Evolutionary conservation across 1,140 invertebrate genomes (phyloP).

Genomic region (Andricus grossulariae): DNA sequence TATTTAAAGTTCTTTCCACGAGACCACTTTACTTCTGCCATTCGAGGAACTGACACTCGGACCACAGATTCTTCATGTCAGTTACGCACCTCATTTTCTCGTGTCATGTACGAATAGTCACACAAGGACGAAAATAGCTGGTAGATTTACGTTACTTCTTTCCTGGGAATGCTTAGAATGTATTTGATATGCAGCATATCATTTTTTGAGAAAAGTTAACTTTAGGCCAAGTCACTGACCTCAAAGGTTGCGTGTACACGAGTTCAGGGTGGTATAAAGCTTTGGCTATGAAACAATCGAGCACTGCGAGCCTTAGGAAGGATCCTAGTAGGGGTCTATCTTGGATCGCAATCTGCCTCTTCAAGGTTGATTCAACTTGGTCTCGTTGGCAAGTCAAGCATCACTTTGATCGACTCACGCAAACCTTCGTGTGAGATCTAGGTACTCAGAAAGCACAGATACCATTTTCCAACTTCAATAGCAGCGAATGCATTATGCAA

Average conservation of each 20-base stretch:
- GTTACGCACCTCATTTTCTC: no score
- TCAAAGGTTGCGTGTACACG: neutral
- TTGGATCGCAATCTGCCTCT: constrained; percentile 14
- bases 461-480: constrained; percentile 24
- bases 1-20: no score
- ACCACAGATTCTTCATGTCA: no score
- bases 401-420: constrained; percentile 30
- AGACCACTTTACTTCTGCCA: no score
- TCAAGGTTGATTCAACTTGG: constrained; percentile 26
- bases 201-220: neutral
- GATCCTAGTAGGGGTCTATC: constrained; percentile 19
- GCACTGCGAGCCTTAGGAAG: neutral
- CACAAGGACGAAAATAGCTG: no score
- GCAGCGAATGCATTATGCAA: constrained; percentile 15
- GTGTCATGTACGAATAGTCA: no score
- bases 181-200: no score
- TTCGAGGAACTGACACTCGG: no score
- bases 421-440: constrained; percentile 31
- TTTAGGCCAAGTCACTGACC: neutral
- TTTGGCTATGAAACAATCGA: neutral
- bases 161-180: no score
- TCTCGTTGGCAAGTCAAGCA: constrained; percentile 26
- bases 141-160: no score
- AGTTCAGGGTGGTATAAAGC: constrained; percentile 12
- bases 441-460: constrained; percentile 10